Base-by-base conservation (phyloP, 2,888 invertebrate genomes). In the Parnassius glacialis region DNA sequence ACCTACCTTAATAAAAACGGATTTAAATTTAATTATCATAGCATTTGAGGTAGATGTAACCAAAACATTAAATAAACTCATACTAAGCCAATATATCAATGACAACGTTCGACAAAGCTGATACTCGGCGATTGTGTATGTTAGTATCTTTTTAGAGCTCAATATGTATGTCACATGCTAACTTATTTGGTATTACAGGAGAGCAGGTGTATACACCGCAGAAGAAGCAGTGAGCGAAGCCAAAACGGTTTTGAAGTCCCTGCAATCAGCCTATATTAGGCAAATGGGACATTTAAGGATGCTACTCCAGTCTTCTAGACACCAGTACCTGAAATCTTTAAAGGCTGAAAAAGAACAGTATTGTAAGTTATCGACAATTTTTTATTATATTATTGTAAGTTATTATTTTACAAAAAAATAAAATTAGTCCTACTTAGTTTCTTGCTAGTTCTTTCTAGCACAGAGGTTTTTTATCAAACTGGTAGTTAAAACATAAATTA, bases 181-280 rank as follows among this genome's bases (percentile, higher is more conserved):
- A 2, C 10, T 16, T 12, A 20, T 20, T 20, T 20, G 20, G 20
- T 20, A 42, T 50, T 34, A 55, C 84, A 97, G 97, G 85, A 95
- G 96, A 79, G 97, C 97, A 0, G 97, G 97, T 11, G 95, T 97
- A 0, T 98, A 94, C 80, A 97, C 98, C 0, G 95, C 96, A 0
- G 97, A 98, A 75, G 98, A 98, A 82, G 96, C 96, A 0, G 94
- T 96, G 5, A 92, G 93, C 42, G 94, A 96, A 44, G 94, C 97
- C 0, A 93, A 95, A 70, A 94, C 94, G 60, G 95, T 96, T 69
- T 86, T 98, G 52, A 93, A 94, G 12, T 92, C 95, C 52, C 87
- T 98, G 1, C 97, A 97, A 79, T 93, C 94, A 0, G 92, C 97
- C 1, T 98, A 98, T 78, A 93, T 96, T 42, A 94, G 95, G 50